These are phyloP conservation scores for Solenopsis fugax DNA, from an alignment of 1,140 invertebrate species.

Conservation along the genomic window DNA sequence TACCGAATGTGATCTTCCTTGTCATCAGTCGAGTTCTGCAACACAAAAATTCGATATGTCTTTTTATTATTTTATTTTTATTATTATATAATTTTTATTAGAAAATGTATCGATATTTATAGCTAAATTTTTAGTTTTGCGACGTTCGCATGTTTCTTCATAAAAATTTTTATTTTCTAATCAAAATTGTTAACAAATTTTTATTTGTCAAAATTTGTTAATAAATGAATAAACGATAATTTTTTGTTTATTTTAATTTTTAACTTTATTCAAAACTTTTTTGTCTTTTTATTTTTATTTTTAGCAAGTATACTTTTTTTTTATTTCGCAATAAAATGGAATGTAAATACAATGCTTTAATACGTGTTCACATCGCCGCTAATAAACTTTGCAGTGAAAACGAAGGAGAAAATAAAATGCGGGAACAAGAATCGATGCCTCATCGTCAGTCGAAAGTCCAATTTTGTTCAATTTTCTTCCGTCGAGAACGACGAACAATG, in stretches of 20 bases:
- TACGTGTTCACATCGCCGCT: neutral
- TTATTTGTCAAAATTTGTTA: neutral
- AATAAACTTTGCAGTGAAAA: neutral
- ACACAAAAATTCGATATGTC: neutral
- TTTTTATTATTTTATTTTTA: neutral
- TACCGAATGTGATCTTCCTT: neutral
- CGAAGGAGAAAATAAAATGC: neutral
- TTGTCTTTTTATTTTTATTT: no score
- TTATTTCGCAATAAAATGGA: neutral
- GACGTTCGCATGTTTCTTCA: neutral
- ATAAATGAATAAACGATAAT: neutral
- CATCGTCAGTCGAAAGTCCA: neutral
- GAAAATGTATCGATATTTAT: neutral
- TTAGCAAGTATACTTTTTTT: neutral
- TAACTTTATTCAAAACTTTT: neutral
- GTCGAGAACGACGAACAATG: neutral
- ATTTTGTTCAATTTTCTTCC: neutral
- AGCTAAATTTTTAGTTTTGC: neutral
- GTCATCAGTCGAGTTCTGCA: neutral
- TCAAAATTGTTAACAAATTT: constrained; percentile 8
- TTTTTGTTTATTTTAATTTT: neutral
- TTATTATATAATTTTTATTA: neutral
- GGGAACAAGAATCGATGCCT: neutral
- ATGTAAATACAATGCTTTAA: neutral
- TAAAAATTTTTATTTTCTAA: neutral